A percentile compares a stretch with the other conserved stretches of the same genome.
These are phyloP conservation scores for Ptychobarbus kaznakovi DNA, from an alignment of 2,797 vertebrate species.

Conservation along the genomic window DNA sequence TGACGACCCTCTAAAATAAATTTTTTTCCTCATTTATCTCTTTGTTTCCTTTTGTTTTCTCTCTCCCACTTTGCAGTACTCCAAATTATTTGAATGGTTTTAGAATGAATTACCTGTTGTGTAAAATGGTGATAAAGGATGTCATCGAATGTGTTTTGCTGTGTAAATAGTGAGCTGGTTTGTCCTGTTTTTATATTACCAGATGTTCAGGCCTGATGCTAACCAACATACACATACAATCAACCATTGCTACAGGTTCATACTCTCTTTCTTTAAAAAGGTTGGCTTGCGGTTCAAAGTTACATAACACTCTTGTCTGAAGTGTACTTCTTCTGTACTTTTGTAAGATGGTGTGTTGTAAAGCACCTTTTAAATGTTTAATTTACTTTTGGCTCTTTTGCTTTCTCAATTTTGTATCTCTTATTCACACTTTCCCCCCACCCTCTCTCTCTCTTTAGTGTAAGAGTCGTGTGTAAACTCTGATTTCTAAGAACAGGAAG, in stretches of 20 bases:
- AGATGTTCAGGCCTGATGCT: not conserved
- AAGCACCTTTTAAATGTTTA: not conserved
- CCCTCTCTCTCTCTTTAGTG: not conserved
- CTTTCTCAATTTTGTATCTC: not conserved
- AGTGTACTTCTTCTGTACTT: not conserved
- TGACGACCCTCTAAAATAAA: conserved; percentile 1
- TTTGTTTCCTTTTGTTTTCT: not conserved
- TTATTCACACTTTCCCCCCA: not conserved
- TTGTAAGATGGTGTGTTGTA: not conserved
- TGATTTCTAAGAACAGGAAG: conserved; percentile 21
- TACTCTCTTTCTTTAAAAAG: not conserved
- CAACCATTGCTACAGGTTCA: not conserved
- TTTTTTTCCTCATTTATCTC: not conserved
- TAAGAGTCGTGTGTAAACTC: not conserved
- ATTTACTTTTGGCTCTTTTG: not conserved
- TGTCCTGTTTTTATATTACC: conserved; percentile 24
- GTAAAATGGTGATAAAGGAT: not conserved
- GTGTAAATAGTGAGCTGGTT: conserved; percentile 18
- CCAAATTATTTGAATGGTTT: not conserved
- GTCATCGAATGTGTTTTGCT: not conserved
- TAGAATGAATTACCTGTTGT: not conserved
- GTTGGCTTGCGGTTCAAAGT: not conserved
- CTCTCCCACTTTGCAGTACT: not conserved
- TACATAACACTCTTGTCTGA: not conserved
- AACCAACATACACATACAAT: not conserved